phyloP scores from a whole-genome alignment of 2,113 vertebrate species.

The Uropsilus gracilis region DNA sequence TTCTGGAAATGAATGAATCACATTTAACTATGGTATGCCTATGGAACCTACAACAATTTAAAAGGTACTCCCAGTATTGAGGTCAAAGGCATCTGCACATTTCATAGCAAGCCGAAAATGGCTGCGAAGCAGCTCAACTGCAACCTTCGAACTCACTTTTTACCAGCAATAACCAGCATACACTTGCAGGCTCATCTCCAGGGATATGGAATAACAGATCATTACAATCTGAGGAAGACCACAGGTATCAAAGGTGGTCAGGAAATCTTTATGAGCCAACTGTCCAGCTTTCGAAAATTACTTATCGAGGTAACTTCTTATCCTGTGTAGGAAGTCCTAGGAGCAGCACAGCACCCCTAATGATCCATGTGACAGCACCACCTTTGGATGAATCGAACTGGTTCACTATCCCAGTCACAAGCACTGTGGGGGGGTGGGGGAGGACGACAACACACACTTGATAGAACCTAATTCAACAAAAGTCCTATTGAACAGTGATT shows the following conservation, averaged over 20 bases:
- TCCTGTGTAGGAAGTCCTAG: not conserved
- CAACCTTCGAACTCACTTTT: not conserved
- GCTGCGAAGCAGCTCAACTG: not conserved
- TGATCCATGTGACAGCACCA: not conserved
- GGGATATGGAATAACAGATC: not conserved
- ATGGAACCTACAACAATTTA: not conserved
- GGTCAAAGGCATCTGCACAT: not conserved
- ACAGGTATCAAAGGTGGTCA: not conserved
- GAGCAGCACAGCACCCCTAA: not conserved
- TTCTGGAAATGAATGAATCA: not conserved
- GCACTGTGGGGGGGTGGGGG: not conserved
- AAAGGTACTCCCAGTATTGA: not conserved
- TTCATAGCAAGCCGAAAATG: slow-evolving; percentile 17
- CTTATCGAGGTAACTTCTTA: not conserved
- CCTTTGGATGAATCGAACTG: not conserved
- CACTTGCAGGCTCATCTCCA: not conserved
- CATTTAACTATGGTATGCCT: not conserved
- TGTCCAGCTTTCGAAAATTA: not conserved
- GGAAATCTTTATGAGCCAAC: not conserved
- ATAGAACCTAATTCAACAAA: not conserved
- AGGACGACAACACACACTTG: not conserved
- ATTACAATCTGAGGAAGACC: not conserved
- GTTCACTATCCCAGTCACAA: not conserved
- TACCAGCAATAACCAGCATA: not conserved
- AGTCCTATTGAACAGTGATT: not conserved